Percentiles rank a stretch among this genome's conserved stretches.
These are phyloP conservation scores for Tenrec ecaudatus DNA, from an alignment of 2,113 vertebrate species.

Conservation along the genomic window DNA sequence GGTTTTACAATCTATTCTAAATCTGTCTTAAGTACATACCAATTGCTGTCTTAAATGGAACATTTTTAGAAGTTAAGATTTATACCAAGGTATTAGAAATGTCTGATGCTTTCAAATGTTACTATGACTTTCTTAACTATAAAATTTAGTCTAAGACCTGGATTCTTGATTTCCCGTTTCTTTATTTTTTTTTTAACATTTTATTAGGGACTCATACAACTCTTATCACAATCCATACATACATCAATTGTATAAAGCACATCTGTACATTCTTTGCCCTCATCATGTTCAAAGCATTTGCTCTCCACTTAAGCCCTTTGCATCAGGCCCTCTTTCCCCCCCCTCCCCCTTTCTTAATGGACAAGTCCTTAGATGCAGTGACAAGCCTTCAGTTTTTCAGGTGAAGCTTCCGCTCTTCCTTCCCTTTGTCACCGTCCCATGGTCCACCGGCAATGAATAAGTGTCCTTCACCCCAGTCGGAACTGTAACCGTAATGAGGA, in stretches of 20 bases:
- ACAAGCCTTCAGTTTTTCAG: neutral
- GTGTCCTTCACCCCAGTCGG: neutral
- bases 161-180: neutral
- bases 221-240: too few species aligned
- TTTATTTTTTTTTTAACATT: too few species aligned
- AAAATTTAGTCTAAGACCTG: neutral
- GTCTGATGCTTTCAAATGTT: conserved; percentile 13
- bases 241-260: too few species aligned
- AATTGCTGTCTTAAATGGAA: neutral
- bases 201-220: too few species aligned
- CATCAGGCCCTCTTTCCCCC: too few species aligned
- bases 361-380: neutral
- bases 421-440: too few species aligned
- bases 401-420: neutral
- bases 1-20: too few species aligned
- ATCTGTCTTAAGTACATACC: neutral
- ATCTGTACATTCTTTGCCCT: too few species aligned
- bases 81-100: conserved; percentile 16
- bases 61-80: neutral
- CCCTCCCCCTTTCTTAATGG: too few species aligned
- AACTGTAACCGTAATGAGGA: neutral
- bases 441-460: neutral
- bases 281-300: too few species aligned
- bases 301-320: too few species aligned
- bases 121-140: neutral